Conservation (phyloP, 2,113 vertebrate genomes). For the Forbesichthys papilliferus region DNA sequence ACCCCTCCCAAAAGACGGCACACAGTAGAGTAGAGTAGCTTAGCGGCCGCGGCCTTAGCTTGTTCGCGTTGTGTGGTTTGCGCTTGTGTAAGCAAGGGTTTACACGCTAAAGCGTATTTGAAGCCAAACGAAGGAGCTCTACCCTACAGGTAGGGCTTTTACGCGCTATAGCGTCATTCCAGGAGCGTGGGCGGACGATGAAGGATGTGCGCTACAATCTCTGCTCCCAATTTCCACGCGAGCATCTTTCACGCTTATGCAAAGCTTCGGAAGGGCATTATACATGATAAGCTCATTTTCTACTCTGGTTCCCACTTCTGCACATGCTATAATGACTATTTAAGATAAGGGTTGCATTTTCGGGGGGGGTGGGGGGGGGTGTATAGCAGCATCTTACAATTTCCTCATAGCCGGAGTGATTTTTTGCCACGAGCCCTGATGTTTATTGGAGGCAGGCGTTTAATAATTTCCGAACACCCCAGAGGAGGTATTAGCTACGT, state of each 20-base stretch:
- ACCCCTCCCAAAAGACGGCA: conserved; percentile 55
- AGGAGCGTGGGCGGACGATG: conserved; percentile 76
- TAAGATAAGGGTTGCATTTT: conserved; percentile 68
- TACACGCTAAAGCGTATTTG: conserved; percentile 52
- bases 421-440: conserved; percentile 74
- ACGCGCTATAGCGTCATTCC: conserved; percentile 60
- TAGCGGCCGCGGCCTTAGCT: conserved; percentile 56
- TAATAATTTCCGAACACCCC: conserved; percentile 84
- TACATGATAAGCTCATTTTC: conserved; percentile 82
- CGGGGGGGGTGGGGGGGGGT: neutral
- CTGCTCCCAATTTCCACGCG: conserved; percentile 66
- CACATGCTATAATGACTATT: conserved; percentile 78
- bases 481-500: conserved; percentile 81
- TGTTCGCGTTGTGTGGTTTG: conserved; percentile 63
- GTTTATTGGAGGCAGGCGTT: conserved; percentile 77
- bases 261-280: conserved; percentile 79
- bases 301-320: conserved; percentile 77
- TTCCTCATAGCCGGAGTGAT: conserved; percentile 54
- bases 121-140: conserved; percentile 57
- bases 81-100: conserved; percentile 53
- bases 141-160: conserved; percentile 78
- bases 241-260: conserved; percentile 78
- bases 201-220: conserved; percentile 69
- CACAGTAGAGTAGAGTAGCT: conserved; percentile 59
- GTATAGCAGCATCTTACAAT: conserved; percentile 64